Conservation (phyloP, 2,797 vertebrate genomes). For the Tokudaia tokunoshimensis region DNA sequence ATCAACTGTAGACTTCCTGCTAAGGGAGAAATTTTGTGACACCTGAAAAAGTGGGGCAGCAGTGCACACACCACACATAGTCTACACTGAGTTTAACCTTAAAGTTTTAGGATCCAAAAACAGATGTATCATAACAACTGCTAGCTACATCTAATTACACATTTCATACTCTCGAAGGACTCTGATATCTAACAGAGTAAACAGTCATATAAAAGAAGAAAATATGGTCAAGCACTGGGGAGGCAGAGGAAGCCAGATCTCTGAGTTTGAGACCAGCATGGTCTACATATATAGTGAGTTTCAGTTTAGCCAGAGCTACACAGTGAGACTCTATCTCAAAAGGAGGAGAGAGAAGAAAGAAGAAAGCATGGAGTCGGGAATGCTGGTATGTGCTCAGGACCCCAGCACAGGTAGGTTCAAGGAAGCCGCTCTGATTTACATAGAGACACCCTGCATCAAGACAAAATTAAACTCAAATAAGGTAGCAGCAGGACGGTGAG, state of each 20-base stretch:
- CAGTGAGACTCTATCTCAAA: not conserved
- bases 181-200: not conserved
- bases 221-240: not conserved
- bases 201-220: conserved; percentile 35
- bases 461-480: not conserved
- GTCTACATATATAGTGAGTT: not conserved
- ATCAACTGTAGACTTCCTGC: not conserved
- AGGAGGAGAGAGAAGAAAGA: too few relatives aligned
- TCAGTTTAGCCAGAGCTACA: not conserved
- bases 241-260: not conserved
- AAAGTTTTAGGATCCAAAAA: not conserved
- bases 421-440: not conserved
- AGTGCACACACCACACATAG: not conserved
- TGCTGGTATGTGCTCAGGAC: not conserved
- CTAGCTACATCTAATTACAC: conserved; percentile 39
- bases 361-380: too few relatives aligned
- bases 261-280: not conserved
- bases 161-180: not conserved
- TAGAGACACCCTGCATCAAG: not conserved
- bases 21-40: not conserved
- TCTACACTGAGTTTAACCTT: not conserved
- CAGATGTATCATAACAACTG: not conserved
- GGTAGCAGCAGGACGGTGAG: not conserved
- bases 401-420: not conserved
- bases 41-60: not conserved